Conservation (phyloP, 2,888 invertebrate genomes). For the Endotricha flammealis region DNA sequence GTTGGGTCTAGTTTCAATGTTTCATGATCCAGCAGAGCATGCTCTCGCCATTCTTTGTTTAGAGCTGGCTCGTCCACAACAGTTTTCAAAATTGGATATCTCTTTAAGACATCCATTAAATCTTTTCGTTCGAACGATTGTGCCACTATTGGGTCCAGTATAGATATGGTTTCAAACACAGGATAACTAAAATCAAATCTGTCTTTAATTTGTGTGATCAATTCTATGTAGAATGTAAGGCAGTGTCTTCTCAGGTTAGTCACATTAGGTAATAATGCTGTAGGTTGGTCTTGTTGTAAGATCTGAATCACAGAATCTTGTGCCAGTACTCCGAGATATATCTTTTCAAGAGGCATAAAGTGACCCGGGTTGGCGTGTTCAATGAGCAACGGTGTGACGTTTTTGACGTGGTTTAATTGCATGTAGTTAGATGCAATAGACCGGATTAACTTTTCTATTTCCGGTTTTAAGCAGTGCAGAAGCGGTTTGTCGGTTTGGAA, state of each 20-base stretch:
- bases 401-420: constrained; percentile 11
- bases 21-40: constrained; percentile 1
- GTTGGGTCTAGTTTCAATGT: background rate
- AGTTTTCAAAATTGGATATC: background rate
- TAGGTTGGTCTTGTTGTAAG: constrained; percentile 1
- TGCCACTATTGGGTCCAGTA: constrained; percentile 1
- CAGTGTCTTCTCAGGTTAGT: background rate
- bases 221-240: background rate
- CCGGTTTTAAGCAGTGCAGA: constrained; percentile 10
- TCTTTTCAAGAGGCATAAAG: constrained; percentile 2
- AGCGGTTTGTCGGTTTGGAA: constrained; percentile 13
- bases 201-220: background rate
- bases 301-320: background rate
- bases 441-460: constrained; percentile 12
- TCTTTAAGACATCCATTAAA: background rate
- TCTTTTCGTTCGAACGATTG: background rate
- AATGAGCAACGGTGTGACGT: background rate
- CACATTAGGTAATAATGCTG: background rate
- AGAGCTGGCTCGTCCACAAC: background rate
- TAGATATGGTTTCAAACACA: constrained; percentile 1
- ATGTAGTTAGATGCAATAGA: constrained; percentile 13
- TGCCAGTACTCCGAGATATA: constrained; percentile 2
- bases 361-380: constrained; percentile 3
- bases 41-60: constrained; percentile 3
- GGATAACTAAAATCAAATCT: constrained; percentile 7